Conservation (phyloP, 2,888 invertebrate species). For the Pegoplata infirma region DNA sequence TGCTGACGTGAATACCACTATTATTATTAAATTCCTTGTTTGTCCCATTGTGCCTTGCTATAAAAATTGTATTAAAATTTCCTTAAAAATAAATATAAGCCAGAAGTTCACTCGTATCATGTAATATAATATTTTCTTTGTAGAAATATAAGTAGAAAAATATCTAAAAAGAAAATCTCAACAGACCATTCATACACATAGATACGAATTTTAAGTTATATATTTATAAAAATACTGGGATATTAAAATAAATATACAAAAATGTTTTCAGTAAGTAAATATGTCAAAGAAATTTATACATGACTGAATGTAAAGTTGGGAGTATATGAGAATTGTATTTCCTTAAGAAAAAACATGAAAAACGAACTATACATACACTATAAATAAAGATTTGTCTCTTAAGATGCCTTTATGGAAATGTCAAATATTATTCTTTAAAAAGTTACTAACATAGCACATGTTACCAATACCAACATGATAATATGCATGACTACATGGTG, state of each 20-base stretch:
- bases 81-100: no score
- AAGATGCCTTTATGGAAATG: constrained; percentile 1
- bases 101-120: not conserved
- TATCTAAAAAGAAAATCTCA: not conserved
- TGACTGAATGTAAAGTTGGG: not conserved
- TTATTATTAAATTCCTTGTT: no score
- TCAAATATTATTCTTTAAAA: not conserved
- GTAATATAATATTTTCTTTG: not conserved
- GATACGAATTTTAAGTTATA: not conserved
- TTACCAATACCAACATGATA: not conserved
- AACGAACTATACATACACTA: not conserved
- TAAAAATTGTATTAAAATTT: no score
- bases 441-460: not conserved
- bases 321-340: not conserved
- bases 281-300: constrained; percentile 5
- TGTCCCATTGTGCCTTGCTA: no score
- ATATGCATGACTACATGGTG: not conserved
- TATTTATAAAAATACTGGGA: not conserved
- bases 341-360: not conserved
- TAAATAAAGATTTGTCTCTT: not conserved
- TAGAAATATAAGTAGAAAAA: not conserved
- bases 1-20: no score
- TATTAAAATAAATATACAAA: not conserved
- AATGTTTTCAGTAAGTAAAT: not conserved
- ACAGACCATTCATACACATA: not conserved